Base-by-base conservation (phyloP, 1,140 invertebrate species). In the Pachyrhynchus sulphureomaculatus region DNA sequence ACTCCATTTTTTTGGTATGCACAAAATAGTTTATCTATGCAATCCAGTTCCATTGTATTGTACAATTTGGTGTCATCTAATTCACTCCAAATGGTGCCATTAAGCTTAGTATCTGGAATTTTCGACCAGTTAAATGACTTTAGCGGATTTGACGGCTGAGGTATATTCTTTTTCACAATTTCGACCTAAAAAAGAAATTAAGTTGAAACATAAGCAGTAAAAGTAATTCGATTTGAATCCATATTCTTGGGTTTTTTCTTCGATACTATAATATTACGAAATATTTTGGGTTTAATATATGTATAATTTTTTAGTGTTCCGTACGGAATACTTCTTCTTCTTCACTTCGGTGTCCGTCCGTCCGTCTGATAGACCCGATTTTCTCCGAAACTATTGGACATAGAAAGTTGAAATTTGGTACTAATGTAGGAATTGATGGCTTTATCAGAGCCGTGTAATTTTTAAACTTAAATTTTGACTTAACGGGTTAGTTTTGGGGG, bases 51-150 rank as follows among this genome's bases (percentile, higher is more conserved):
- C 80, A 98, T 92, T 1, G 88, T 84, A 64, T 89, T 92, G 73
- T 96, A 97, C 34, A 95, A 76, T 75, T 95, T 96, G 2, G 90
- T 87, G 69, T 98, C 95, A 72, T 98, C 94, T 47, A 98, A 74
- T 71, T 96, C 91, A 58, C 88, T 89, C 95, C 96, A 99, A 56
- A 98, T 88, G 0, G 96, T 98, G 4, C 93, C 94, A 62, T 87
- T 86, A 0, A 92, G 76, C 71, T 92, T 92, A 18, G 91, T 86
- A 68, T 95, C 93, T 0, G 93, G 90, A 62, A 98, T 80, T 72
- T 96, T 96, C 5, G 91, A 92, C 95, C 96, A 99, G 78, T 99
- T 99, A 79, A 98, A 96, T 21, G 94, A 95, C 76, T 98, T 98
- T 1, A 98, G 79, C 0, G 95, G 92, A 78, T 93, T 92, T 15